These are phyloP conservation scores for Equus quagga DNA, from an alignment of 2,113 vertebrate species.

Conservation along the genomic window DNA sequence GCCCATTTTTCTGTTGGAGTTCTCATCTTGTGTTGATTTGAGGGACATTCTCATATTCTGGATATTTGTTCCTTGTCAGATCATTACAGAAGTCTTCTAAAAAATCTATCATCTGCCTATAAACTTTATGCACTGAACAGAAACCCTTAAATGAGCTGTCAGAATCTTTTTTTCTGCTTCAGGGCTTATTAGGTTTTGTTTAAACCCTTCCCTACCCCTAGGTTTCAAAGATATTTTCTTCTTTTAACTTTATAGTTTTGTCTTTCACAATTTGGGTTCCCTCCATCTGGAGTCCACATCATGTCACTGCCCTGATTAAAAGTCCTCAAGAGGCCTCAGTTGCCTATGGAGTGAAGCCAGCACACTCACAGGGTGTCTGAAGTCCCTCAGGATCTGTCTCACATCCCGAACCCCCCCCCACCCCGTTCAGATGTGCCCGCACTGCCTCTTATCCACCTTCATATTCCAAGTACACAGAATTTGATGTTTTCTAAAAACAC, in stretches of 20 bases:
- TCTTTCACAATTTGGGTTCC: neutral
- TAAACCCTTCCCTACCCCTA: neutral
- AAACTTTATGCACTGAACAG: neutral
- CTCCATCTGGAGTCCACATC: neutral
- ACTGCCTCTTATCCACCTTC: neutral
- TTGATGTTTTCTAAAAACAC: neutral
- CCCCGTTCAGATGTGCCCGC: neutral
- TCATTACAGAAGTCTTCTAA: neutral
- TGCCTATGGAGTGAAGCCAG: neutral
- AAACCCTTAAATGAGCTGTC: neutral
- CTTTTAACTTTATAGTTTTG: neutral
- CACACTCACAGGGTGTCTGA: neutral
- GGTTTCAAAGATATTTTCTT: neutral
- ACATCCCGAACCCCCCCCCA: too few species aligned
- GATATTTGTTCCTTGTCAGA: neutral
- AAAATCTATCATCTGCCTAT: neutral
- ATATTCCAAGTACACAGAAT: neutral
- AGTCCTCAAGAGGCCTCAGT: neutral
- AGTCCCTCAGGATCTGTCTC: neutral
- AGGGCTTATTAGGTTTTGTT: neutral
- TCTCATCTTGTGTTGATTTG: neutral
- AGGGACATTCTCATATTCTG: neutral
- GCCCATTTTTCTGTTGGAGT: neutral
- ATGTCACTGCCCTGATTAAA: neutral
- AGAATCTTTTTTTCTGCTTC: neutral